Percentiles rank a stretch among this genome's conserved stretches.
Evolutionary conservation across 2,888 invertebrate genomes (phyloP).

Genomic region (Cabera pusaria): DNA sequence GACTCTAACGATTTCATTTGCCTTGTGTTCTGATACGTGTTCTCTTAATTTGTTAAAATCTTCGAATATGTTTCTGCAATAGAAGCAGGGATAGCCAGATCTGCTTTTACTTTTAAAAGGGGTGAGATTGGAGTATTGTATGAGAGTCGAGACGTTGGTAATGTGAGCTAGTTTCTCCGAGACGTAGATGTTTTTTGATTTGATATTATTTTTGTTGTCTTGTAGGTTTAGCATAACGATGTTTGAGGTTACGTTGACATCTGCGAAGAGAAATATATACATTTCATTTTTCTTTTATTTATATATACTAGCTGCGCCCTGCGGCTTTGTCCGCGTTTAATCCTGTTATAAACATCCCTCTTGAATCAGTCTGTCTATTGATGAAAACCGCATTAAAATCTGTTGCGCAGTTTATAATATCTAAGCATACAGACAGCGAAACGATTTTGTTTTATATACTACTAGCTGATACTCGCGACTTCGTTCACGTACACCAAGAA

Average conservation of each 20-base stretch:
- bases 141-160: slow-evolving; percentile 37
- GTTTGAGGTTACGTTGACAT: slow-evolving; percentile 32
- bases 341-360: too few relatives aligned
- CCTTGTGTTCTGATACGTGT: slow-evolving; percentile 31
- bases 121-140: slow-evolving; percentile 43
- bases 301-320: too few relatives aligned
- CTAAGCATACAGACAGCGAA: too few relatives aligned
- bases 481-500: too few relatives aligned
- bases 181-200: slow-evolving; percentile 10
- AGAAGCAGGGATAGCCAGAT: slow-evolving; percentile 45
- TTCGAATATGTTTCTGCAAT: slow-evolving; percentile 37
- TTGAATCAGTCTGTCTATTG: too few relatives aligned
- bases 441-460: too few relatives aligned
- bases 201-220: slow-evolving; percentile 3
- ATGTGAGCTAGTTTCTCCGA: slow-evolving; percentile 39
- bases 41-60: slow-evolving; percentile 32
- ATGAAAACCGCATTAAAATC: too few relatives aligned
- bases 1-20: slow-evolving; percentile 26
- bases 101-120: slow-evolving; percentile 44
- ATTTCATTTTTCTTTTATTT: too few relatives aligned
- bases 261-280: too few relatives aligned
- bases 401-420: too few relatives aligned
- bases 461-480: too few relatives aligned
- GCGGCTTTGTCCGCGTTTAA: too few relatives aligned
- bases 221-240: slow-evolving; percentile 25